Base-by-base conservation (phyloP, 2,113 vertebrate genomes). In the Ophthalmolycus amberensis region DNA sequence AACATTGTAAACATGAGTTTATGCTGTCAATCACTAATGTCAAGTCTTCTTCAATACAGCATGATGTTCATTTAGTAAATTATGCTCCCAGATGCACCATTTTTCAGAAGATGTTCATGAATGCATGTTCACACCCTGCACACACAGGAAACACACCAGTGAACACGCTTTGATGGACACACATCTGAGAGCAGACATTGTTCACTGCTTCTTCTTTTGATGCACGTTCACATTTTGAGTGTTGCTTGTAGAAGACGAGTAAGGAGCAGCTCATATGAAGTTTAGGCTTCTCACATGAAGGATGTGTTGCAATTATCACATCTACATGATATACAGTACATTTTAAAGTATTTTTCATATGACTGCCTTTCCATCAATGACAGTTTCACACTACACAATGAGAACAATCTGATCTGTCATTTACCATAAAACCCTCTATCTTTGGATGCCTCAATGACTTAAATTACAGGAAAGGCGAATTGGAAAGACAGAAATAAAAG, bases 171-270 rank as follows among this genome's bases (percentile, higher is more conserved):
- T 27, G 2, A 27, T 27, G 27, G 27, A 27, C 11, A 14, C 42
- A 44, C 1, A 44, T 44, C 38, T 9, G 38, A 12, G 15, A 11
- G 25, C 27, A 37, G 16, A 62, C 20, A 40, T 86, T 90, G 83
- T 89, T 83, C 34, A 6, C 10, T 6, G 56, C 50, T 60, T 60
- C 15, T n/a, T 42, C 27, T 68, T 14, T 6, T 58, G n/a, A 15
- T 29, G 22, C 10, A 2, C 16, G 29, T 29, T 29, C 29, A 29
- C 29, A 29, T 29, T 29, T 29, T 29, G 18, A 54, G 15, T 16
- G 8, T 10, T 40, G 29, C 32, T 34, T 60, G 2, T 38, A 27
- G 20, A 22, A 52, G 15, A 62, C 1, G 7, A 60, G 5, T 29
- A 46, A 65, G 3, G 29, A 34, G 9, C 27, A 29, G 58, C 16